A percentile compares a stretch with the other conserved stretches of the same genome.
These are phyloP conservation scores for Furnarius figulus DNA, from an alignment of 2,113 vertebrate genomes.

Conservation along the genomic window DNA sequence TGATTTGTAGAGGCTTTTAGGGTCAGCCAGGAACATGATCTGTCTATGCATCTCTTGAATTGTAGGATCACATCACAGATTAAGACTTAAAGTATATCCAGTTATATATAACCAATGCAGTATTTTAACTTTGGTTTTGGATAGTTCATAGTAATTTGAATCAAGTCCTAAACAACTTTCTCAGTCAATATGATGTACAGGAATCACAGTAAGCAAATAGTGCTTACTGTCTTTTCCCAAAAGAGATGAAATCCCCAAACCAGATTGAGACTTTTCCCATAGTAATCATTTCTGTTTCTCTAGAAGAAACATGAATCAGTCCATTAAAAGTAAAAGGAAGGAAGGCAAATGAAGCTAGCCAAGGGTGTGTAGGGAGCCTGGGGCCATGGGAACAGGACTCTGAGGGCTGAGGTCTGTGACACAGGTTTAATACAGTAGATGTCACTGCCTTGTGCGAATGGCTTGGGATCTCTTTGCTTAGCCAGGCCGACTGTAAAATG, in stretches of 20 bases:
- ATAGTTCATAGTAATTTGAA: background rate
- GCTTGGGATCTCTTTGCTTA: slow-evolving; percentile 52
- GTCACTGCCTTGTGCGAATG: background rate
- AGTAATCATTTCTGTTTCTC: background rate
- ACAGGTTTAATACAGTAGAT: background rate
- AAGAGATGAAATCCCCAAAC: background rate
- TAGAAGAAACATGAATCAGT: background rate
- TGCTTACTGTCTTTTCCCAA: background rate
- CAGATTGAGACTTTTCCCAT: background rate
- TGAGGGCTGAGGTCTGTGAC: background rate
- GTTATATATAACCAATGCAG: background rate
- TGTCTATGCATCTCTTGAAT: background rate
- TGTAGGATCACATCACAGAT: background rate
- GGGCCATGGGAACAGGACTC: background rate
- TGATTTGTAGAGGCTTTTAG: background rate
- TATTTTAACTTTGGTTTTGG: background rate
- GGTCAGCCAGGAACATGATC: fast-evolving
- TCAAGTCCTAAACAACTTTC: background rate
- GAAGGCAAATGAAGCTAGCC: background rate
- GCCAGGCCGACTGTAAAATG: slow-evolving; percentile 55
- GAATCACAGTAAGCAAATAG: background rate
- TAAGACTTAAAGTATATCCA: background rate
- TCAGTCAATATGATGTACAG: background rate
- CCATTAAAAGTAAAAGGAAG: background rate
- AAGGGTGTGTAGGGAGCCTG: background rate